These are phyloP conservation scores for Chalcosyrphus nemorum DNA, from an alignment of 2,888 invertebrate genomes.

Conservation along the genomic window DNA sequence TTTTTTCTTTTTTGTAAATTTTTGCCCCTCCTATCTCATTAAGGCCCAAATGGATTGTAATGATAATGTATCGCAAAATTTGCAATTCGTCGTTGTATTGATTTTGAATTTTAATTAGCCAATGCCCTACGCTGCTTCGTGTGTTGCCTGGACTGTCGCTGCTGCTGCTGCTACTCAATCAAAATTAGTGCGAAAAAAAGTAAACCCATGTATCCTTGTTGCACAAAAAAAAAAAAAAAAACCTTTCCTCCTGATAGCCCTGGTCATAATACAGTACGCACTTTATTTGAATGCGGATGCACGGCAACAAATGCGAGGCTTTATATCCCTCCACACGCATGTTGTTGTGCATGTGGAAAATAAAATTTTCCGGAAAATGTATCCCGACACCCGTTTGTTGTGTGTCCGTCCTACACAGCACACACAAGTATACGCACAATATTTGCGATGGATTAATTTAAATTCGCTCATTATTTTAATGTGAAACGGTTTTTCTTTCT, in stretches of 20 bases:
- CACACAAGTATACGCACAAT: slow-evolving; percentile 55
- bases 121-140: slow-evolving; percentile 35
- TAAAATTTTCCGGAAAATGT: slow-evolving; percentile 12
- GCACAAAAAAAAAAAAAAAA: too few relatives aligned
- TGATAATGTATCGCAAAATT: slow-evolving; percentile 61
- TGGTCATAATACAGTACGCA: background rate
- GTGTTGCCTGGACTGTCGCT: too few relatives aligned
- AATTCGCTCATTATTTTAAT: slow-evolving; percentile 70
- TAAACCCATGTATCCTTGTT: background rate
- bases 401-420: slow-evolving; percentile 9
- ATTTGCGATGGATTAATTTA: slow-evolving; percentile 70
- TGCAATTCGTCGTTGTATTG: slow-evolving; percentile 40
- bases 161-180: slow-evolving; percentile 43
- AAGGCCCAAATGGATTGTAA: slow-evolving; percentile 51
- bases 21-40: slow-evolving; percentile 10
- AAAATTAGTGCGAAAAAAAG: slow-evolving; percentile 43
- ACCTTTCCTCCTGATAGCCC: background rate
- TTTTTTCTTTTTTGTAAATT: background rate
- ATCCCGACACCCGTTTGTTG: slow-evolving; percentile 1
- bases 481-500: slow-evolving; percentile 20
- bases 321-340: slow-evolving; percentile 25
- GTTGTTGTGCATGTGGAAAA: slow-evolving; percentile 13
- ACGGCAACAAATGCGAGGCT: too few relatives aligned
- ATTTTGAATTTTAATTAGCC: slow-evolving; percentile 67
- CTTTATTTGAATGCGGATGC: background rate